Percentiles rank a stretch among this genome's conserved stretches.
phyloP scores from a whole-genome alignment of 2,797 vertebrate genomes.

The Ciconia nigra region DNA sequence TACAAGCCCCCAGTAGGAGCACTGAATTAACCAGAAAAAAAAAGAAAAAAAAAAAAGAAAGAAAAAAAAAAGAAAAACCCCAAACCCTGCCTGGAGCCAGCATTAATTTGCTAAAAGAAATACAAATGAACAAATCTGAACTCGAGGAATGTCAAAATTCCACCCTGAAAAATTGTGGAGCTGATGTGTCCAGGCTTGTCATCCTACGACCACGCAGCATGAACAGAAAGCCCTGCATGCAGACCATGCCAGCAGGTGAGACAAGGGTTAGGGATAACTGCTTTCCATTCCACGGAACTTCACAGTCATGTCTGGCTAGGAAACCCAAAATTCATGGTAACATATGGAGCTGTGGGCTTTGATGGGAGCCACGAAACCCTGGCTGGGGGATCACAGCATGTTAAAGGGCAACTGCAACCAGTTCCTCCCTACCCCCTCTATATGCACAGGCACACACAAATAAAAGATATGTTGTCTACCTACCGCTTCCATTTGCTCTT shows the following conservation, averaged over 20 bases:
- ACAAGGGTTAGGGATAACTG: not conserved
- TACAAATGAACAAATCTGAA: not conserved
- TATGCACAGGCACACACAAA: not conserved
- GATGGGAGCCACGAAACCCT: not conserved
- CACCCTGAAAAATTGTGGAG: not conserved
- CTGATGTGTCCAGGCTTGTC: not conserved
- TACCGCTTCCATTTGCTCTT: not conserved
- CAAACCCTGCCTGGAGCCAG: not conserved
- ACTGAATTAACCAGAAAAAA: not conserved
- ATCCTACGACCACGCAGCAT: not conserved
- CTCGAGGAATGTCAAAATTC: not conserved
- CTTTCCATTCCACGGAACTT: not conserved
- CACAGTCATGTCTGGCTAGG: not conserved
- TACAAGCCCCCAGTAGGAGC: not conserved
- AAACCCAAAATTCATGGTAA: not conserved
- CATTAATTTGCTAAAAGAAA: not conserved
- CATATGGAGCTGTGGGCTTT: not conserved
- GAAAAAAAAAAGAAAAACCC: not conserved
- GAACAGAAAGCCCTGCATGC: not conserved
- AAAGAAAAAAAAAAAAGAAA: not conserved
- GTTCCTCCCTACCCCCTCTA: not conserved
- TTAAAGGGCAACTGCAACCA: not conserved
- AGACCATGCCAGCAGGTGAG: slow-evolving; percentile 10
- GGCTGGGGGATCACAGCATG: not conserved
- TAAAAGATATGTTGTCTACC: not conserved